Percentiles rank a stretch among this genome's conserved stretches.
phyloP scores from a whole-genome alignment of 2,113 vertebrate genomes.

The Perca schrenkii region DNA sequence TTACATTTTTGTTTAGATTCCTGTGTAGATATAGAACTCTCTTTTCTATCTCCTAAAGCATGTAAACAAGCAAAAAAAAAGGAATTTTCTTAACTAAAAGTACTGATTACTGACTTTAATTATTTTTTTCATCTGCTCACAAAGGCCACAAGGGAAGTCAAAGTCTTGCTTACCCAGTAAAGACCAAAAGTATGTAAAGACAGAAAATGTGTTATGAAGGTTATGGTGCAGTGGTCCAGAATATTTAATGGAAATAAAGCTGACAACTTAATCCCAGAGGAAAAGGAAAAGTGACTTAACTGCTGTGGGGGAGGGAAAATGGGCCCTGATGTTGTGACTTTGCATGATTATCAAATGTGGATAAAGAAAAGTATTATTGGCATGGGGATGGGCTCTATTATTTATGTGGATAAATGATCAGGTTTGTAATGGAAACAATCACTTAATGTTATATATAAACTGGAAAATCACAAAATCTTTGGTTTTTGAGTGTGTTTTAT shows the following conservation, averaged over 20 bases:
- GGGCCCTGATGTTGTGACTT: constrained; percentile 55
- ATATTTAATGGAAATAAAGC: constrained; percentile 75
- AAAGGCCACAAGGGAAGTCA: constrained; percentile 60
- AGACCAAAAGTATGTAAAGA: constrained; percentile 46
- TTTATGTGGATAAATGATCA: constrained; percentile 50
- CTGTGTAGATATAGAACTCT: constrained; percentile 42
- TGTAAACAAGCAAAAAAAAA: constrained; percentile 61
- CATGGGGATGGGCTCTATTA: constrained; percentile 24
- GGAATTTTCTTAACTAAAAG: constrained; percentile 42
- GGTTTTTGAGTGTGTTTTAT: no score
- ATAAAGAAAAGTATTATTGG: constrained; percentile 30
- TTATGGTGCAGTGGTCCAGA: constrained; percentile 48
- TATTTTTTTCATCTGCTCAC: constrained; percentile 38
- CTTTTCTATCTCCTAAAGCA: constrained; percentile 36
- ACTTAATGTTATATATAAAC: constrained; percentile 39
- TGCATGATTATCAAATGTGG: constrained; percentile 61
- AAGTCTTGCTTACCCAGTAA: constrained; percentile 56
- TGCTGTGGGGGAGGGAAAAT: constrained; percentile 20
- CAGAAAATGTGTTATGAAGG: constrained; percentile 30
- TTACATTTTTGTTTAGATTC: constrained; percentile 5
- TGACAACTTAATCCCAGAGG: constrained; percentile 60
- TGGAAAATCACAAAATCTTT: not conserved
- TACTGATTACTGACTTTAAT: constrained; percentile 61
- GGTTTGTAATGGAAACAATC: constrained; percentile 37
- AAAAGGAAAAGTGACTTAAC: constrained; percentile 69